A percentile compares a stretch with the other conserved stretches of the same genome.
Conservation (phyloP, 2,797 vertebrate species). For the Pangasius mekongensis region DNA sequence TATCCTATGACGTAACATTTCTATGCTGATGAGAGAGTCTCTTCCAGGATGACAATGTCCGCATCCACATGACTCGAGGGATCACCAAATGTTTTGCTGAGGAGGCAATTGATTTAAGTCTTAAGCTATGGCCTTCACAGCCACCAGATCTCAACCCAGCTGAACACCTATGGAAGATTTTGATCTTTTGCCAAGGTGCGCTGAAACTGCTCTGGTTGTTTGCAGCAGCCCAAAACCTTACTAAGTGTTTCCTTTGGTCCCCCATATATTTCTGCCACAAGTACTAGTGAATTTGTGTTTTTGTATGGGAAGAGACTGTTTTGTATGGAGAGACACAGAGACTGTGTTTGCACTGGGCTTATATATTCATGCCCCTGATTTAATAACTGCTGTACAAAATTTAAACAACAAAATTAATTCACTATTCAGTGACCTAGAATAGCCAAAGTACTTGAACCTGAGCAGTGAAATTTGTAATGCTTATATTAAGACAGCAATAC, state of each 20-base stretch:
- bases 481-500: neutral
- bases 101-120: neutral
- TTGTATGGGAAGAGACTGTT: neutral
- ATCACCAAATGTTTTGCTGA: neutral
- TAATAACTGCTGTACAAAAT: neutral
- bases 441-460: neutral
- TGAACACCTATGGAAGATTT: neutral
- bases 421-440: neutral
- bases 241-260: neutral
- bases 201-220: neutral
- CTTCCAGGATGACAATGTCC: neutral
- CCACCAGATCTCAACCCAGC: neutral
- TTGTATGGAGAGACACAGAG: neutral
- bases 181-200: neutral
- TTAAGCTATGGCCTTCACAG: neutral
- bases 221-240: neutral
- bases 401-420: neutral
- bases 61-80: neutral
- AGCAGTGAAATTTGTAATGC: neutral
- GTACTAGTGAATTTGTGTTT: neutral
- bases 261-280: neutral
- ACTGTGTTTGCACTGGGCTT: neutral
- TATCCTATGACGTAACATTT: neutral
- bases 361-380: neutral
- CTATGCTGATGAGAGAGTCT: neutral